These are phyloP conservation scores for Strix aluco DNA, from an alignment of 2,113 vertebrate species.

Conservation along the genomic window DNA sequence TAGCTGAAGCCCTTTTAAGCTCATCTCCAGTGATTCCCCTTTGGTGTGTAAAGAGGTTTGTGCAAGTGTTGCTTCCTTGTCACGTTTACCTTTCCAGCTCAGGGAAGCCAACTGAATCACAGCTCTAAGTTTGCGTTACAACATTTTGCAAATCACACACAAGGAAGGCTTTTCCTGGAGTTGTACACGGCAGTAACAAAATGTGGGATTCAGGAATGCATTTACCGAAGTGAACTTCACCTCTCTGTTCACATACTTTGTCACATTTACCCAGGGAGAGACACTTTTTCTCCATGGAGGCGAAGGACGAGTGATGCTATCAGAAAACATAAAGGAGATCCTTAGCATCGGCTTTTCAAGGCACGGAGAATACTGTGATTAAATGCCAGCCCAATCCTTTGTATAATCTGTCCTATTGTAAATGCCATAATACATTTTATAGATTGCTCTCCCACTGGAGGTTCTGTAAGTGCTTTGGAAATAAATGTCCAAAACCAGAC, in stretches of 20 bases:
- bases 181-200: accelerated
- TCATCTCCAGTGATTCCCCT: not conserved
- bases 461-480: not conserved
- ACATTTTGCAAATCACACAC: not conserved
- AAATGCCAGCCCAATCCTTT: not conserved
- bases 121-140: accelerated
- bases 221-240: not conserved
- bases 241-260: not conserved
- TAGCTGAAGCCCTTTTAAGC: not conserved
- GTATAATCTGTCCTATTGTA: not conserved
- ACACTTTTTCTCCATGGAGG: not conserved
- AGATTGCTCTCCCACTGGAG: not conserved
- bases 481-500: not conserved
- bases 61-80: not conserved
- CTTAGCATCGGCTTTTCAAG: not conserved
- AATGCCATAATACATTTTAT: not conserved
- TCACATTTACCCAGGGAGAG: not conserved
- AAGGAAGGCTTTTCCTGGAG: not conserved
- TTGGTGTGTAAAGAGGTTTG: not conserved
- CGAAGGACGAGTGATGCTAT: not conserved
- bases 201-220: accelerated
- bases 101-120: not conserved
- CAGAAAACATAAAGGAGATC: not conserved
- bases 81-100: not conserved
- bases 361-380: not conserved